Percentiles rank a stretch among this genome's conserved stretches.
These are phyloP conservation scores for Orchesellides sinensis DNA, from an alignment of 2,888 invertebrate species.

Conservation along the genomic window DNA sequence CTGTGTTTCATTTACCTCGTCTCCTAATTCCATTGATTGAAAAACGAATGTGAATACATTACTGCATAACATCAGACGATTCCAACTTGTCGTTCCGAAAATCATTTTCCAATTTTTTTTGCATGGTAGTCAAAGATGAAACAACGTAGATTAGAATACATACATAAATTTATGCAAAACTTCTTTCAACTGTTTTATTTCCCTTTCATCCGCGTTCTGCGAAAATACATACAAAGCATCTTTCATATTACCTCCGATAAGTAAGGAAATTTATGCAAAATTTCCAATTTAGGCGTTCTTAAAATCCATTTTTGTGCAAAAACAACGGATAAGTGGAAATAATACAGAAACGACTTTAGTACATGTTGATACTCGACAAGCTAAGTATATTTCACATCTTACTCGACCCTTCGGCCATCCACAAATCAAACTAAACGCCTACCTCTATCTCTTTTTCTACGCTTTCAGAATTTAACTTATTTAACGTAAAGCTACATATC, in stretches of 20 bases:
- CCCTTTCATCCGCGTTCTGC: constrained; percentile 4
- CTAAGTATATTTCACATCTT: constrained; percentile 8
- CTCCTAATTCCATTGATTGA: constrained; percentile 2
- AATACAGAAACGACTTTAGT: not conserved
- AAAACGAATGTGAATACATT: not conserved
- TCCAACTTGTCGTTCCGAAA: not conserved
- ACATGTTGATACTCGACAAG: not conserved
- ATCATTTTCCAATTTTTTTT: not conserved
- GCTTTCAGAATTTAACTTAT: constrained; percentile 19
- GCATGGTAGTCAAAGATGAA: not conserved
- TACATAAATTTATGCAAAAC: constrained; percentile 19
- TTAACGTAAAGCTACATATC: no score
- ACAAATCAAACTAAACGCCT: constrained; percentile 61
- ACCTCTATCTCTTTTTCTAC: constrained; percentile 23
- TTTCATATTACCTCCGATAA: not conserved
- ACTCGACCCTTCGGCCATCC: constrained; percentile 44
- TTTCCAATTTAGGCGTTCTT: constrained; percentile 19
- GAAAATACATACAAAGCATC: not conserved
- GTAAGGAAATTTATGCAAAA: constrained; percentile 3
- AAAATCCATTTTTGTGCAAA: not conserved
- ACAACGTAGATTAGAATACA: not conserved
- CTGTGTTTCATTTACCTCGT: not conserved
- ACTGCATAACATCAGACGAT: not conserved
- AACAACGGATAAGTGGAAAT: not conserved
- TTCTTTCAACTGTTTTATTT: not conserved